Conservation (phyloP, 2,797 vertebrate species). For the Phrynocephalus forsythii region DNA sequence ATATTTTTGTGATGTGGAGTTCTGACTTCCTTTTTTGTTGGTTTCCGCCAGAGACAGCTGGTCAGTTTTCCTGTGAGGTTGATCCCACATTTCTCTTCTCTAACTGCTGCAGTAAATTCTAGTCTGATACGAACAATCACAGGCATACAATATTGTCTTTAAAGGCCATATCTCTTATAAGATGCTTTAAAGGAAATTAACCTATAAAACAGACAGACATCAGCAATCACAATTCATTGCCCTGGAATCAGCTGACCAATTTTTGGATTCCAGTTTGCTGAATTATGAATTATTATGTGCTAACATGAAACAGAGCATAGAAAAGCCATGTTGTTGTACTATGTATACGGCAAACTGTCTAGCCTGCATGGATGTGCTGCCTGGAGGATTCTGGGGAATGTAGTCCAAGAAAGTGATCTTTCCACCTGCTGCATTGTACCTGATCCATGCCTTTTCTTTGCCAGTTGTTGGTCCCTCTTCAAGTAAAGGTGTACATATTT, state of each 20-base stretch:
- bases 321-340: no score
- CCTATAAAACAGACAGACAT: not conserved
- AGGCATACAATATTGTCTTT: not conserved
- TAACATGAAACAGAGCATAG: no score
- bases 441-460: not conserved
- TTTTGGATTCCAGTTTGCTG: not conserved
- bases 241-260: not conserved
- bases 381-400: no score
- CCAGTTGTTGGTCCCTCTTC: not conserved
- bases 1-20: not conserved
- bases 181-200: not conserved
- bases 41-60: not conserved
- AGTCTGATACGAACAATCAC: not conserved
- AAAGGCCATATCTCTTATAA: not conserved
- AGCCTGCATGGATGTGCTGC: no score
- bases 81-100: constrained; percentile 16
- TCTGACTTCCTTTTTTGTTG: not conserved
- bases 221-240: not conserved
- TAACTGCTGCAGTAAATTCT: not conserved
- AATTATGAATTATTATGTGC: not conserved
- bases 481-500: not conserved
- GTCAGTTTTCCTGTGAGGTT: not conserved
- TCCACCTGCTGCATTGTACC: not conserved
- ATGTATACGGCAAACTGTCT: no score
- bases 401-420: no score